Percentiles rank a stretch among this genome's conserved stretches.
phyloP scores from a whole-genome alignment of 2,113 vertebrate species.

The Terrapene triunguis region DNA sequence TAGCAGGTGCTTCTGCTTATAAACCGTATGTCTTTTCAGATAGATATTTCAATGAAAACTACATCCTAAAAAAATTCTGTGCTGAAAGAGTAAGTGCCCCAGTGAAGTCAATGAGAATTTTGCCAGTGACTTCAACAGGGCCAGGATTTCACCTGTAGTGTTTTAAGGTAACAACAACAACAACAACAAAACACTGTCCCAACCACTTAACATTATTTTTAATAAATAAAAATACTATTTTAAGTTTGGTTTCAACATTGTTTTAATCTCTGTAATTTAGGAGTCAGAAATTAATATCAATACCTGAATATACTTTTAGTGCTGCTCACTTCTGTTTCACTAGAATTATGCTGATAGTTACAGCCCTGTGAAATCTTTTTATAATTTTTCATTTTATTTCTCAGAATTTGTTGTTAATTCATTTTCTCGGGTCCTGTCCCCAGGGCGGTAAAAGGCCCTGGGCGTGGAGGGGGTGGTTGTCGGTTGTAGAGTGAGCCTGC shows the following conservation, averaged over 20 bases:
- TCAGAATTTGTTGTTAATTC: background rate
- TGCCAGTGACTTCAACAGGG: background rate
- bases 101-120: background rate
- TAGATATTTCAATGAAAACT: background rate
- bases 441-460: no score
- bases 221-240: background rate
- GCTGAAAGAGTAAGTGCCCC: background rate
- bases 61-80: background rate
- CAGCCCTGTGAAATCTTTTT: background rate
- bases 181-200: background rate
- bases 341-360: background rate
- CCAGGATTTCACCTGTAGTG: background rate
- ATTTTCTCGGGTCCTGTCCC: background rate
- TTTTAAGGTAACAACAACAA: background rate
- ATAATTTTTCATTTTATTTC: background rate
- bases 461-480: background rate
- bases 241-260: background rate
- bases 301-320: background rate
- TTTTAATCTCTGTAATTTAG: background rate
- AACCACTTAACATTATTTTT: background rate
- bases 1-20: conserved; percentile 9
- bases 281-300: background rate
- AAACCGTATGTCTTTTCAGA: background rate
- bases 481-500: background rate
- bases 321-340: background rate